Base-by-base conservation (phyloP, 30 jellyfish, hydroid and myxozoan genomes). In the Mastigias papua region DNA sequence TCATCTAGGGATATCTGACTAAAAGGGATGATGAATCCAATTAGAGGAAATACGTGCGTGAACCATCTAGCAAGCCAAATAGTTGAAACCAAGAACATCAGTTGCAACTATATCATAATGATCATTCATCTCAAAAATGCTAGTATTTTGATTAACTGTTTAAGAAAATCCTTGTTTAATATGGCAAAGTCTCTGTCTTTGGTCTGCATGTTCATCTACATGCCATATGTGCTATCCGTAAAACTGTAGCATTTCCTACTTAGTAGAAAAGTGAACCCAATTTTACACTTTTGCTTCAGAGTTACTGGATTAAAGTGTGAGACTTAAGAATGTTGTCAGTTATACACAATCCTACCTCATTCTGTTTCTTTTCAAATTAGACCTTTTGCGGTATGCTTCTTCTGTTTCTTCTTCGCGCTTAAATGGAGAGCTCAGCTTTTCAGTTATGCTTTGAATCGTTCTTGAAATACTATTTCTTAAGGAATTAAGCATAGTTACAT, bases 331-430 rank as follows among this genome's bases (percentile, higher is more conserved):
- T 4, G 7, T 15, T 42, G 54, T 15, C 7, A 42, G 13, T 42
- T 15, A 42, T 8, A 42, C n/a, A 42, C 13, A 21, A 19, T 19
- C 67, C 21, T 35, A 34, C 68, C 83, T 72, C 37, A 15, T 27
- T 23, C 83, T 48, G n/a, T 9, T 21, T 46, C 83, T 72, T 72
- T 72, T 72, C 46, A 72, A 25, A 34, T 8, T 72, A 23, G 34
- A 28, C 26, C 63, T 34, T 26, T 15, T 23, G 31, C 26, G 1
- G 0, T 69, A 4, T 1, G 7, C 60, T 26, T 69, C 62, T 33
- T 33, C 0, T 34, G 0, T 42, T 0, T 72, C 68, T 20, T 72
- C 42, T 5, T 9, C 5, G 2, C 74, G 74, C 46, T 27, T 63
- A 22, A 34, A 22, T 1, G 83, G n/a, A 28, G 83, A 27, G 37